Percentiles rank a stretch among this genome's conserved stretches.
These are phyloP conservation scores for Bugulina stolonifera DNA, from an alignment of 2,888 invertebrate genomes.

Conservation along the genomic window DNA sequence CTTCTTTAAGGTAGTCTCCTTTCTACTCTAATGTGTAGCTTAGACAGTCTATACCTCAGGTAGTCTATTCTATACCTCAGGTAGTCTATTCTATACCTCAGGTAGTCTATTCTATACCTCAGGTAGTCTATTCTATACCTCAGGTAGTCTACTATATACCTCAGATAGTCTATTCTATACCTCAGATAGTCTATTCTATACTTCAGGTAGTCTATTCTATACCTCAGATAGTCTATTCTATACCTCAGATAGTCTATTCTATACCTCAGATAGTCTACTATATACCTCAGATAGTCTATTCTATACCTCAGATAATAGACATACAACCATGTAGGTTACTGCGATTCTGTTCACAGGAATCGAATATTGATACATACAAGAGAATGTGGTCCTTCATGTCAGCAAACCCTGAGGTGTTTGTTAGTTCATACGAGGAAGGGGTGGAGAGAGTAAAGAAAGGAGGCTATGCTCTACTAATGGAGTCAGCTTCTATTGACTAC, in stretches of 20 bases:
- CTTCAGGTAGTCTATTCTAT: not conserved
- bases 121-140: not conserved
- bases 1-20: conserved; percentile 65
- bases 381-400: conserved; percentile 75
- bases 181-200: not conserved
- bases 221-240: not conserved
- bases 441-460: conserved; percentile 73
- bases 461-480: conserved; percentile 96
- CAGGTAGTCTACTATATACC: not conserved
- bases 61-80: not conserved
- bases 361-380: conserved; percentile 69
- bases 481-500: conserved; percentile 95
- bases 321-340: no score
- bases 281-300: not conserved
- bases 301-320: not conserved
- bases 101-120: not conserved
- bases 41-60: not conserved
- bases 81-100: not conserved
- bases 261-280: not conserved
- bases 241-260: not conserved
- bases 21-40: no score
- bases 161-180: not conserved
- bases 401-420: conserved; percentile 75
- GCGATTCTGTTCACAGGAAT: no score
- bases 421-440: conserved; percentile 83